phyloP scores from a whole-genome alignment of 2,797 vertebrate species.

The Chromobotia macracanthus region DNA sequence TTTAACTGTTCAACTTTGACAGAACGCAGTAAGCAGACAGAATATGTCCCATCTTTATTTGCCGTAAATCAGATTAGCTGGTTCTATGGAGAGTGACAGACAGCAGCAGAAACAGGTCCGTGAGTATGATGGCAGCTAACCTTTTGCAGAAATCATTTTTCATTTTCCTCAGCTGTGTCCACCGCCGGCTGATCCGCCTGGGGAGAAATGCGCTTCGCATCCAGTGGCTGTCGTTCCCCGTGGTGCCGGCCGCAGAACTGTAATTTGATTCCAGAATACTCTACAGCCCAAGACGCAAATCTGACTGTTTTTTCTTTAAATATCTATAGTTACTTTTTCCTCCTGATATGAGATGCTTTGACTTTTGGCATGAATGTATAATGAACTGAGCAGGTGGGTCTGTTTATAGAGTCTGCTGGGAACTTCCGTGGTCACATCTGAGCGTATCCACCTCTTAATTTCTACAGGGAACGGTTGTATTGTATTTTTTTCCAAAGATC shows the following conservation, averaged over 20 bases:
- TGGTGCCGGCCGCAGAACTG: conserved; percentile 49
- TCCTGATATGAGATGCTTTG: conserved; percentile 44
- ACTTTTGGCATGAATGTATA: conserved; percentile 44
- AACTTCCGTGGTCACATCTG: conserved; percentile 62
- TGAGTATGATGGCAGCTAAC: conserved; percentile 59
- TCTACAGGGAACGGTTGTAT: conserved; percentile 69
- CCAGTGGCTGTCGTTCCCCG: conserved; percentile 34
- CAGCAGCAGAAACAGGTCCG: conserved; percentile 48
- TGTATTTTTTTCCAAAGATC: conserved; percentile 56
- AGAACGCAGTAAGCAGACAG: conserved; percentile 11
- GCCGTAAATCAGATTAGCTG: conserved; percentile 48
- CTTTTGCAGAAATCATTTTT: conserved; percentile 65
- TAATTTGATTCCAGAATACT: conserved; percentile 61
- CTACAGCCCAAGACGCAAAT: conserved; percentile 50
- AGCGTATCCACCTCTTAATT: conserved; percentile 71
- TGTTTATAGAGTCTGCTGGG: conserved; percentile 58
- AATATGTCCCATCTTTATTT: conserved; percentile 43
- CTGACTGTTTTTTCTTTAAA: conserved; percentile 25
- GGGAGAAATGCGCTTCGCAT: conserved; percentile 50
- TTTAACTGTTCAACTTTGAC: conserved; percentile 34
- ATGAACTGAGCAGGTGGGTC: conserved; percentile 17
- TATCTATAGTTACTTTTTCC: conserved; percentile 30
- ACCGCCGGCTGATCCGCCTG: conserved; percentile 42
- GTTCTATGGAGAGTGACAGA: conserved; percentile 56
- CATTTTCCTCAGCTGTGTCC: conserved; percentile 61